Conservation (phyloP, 2,113 vertebrate genomes). For the Calidris pugnax region DNA sequence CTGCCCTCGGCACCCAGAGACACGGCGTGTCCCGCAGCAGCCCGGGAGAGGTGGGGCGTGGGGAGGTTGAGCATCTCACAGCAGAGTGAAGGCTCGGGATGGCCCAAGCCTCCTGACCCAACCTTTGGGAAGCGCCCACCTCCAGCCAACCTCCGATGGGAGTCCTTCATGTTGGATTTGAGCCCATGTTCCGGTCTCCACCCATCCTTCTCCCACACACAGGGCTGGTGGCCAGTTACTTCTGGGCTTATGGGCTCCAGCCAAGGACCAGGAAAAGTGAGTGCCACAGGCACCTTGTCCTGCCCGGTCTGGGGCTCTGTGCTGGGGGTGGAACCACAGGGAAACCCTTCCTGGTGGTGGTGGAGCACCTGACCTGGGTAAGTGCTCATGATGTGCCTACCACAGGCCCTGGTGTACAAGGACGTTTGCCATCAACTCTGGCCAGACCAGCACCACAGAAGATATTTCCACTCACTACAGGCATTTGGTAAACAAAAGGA, state of each 20-base stretch:
- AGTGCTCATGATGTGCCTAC: background rate
- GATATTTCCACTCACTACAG: background rate
- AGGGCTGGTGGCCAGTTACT: background rate
- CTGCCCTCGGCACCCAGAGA: accelerated
- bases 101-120: background rate
- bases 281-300: background rate
- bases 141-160: background rate
- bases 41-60: background rate
- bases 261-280: background rate
- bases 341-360: background rate
- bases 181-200: background rate
- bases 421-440: background rate
- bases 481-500: background rate
- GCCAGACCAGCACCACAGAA: background rate
- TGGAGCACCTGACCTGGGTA: background rate
- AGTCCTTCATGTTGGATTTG: background rate
- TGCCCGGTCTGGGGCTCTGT: background rate
- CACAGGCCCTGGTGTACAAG: background rate
- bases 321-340: no score
- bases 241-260: background rate
- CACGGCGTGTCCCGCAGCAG: accelerated
- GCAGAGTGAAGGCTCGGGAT: background rate
- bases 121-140: background rate
- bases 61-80: accelerated
- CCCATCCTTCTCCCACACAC: background rate